phyloP scores from a whole-genome alignment of 2,888 invertebrate species.

The Hyles lineata region DNA sequence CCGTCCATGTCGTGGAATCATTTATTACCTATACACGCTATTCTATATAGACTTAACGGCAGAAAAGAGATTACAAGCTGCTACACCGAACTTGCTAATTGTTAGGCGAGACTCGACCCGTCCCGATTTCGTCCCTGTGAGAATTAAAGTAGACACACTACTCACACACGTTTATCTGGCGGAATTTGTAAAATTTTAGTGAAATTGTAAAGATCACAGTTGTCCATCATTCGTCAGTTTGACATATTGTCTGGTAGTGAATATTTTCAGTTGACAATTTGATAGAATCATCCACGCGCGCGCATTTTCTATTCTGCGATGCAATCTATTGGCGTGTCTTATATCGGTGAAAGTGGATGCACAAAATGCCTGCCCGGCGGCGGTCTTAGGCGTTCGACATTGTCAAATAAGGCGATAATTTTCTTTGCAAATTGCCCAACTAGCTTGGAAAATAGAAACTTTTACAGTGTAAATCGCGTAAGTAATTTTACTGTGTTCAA shows the following conservation, averaged over 20 bases:
- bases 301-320: conserved; percentile 61
- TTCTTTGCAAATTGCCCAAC: conserved; percentile 10
- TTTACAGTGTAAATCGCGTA: neutral
- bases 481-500: neutral
- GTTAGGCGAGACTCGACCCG: neutral
- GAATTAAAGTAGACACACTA: neutral
- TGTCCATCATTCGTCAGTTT: conserved; percentile 28
- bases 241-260: conserved; percentile 31
- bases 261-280: conserved; percentile 48
- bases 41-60: neutral
- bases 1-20: neutral
- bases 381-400: conserved; percentile 51
- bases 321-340: conserved; percentile 71
- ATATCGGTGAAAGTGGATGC: conserved; percentile 78
- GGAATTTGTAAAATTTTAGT: neutral
- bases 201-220: conserved; percentile 10
- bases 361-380: conserved; percentile 65
- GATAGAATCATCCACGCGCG: conserved; percentile 51
- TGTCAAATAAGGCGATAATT: conserved; percentile 53
- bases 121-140: conserved; percentile 6
- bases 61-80: neutral
- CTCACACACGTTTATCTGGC: neutral
- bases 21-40: neutral
- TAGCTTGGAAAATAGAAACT: conserved; percentile 6
- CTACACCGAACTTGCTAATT: neutral